phyloP scores from a whole-genome alignment of 2,888 invertebrate species.

The Chrysolina oricalcia region DNA sequence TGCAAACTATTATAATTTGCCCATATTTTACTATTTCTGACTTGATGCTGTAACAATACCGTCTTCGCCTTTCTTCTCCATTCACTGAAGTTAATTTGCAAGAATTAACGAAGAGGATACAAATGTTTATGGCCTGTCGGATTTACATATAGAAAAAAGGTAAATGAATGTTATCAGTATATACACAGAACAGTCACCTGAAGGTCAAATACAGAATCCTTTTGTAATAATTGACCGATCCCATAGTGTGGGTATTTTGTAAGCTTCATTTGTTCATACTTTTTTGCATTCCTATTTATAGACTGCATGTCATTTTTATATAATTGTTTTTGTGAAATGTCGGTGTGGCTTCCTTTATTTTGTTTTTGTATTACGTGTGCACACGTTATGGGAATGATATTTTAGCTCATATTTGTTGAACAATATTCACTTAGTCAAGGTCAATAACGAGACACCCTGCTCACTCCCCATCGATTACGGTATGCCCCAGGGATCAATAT shows the following conservation, averaged over 20 bases:
- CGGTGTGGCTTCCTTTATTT: slow-evolving; percentile 2
- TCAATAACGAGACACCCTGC: too few species aligned
- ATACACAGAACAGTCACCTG: not conserved
- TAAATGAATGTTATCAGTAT: not conserved
- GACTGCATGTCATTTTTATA: not conserved
- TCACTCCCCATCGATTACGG: too few species aligned
- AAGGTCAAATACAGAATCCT: not conserved
- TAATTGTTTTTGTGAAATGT: not conserved
- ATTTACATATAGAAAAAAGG: not conserved
- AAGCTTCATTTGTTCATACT: not conserved
- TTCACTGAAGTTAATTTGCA: too few species aligned
- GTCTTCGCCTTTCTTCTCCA: too few species aligned
- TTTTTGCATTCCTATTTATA: not conserved
- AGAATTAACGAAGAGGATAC: too few species aligned
- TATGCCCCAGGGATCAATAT: too few species aligned
- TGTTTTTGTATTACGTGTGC: not conserved
- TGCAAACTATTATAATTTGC: too few species aligned
- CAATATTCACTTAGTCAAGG: too few species aligned
- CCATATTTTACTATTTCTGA: too few species aligned
- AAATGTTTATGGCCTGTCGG: not conserved
- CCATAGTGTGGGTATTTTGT: not conserved
- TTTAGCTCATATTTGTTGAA: too few species aligned
- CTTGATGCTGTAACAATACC: too few species aligned
- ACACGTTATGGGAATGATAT: too few species aligned
- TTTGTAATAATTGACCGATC: not conserved